Evolutionary conservation across 2,888 invertebrate genomes (phyloP).

Genomic region (Argyresthia goedartella): DNA sequence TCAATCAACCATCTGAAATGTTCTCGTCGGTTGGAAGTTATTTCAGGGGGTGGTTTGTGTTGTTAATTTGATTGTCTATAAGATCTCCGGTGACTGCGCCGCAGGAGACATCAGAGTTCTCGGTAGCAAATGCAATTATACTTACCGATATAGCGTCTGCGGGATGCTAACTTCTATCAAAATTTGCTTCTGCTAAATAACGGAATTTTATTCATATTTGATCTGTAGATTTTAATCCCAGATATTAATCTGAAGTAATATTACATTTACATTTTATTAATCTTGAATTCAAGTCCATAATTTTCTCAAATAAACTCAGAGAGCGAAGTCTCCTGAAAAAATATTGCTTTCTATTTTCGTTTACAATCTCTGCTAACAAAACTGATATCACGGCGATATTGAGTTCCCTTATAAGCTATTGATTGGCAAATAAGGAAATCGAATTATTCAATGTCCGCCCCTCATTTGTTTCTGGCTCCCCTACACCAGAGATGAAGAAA

Average conservation of each 20-base stretch:
- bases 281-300: neutral
- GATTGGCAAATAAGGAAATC: constrained; percentile 72
- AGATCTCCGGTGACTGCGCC: constrained; percentile 51
- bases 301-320: neutral
- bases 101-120: constrained; percentile 60
- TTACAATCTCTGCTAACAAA: neutral
- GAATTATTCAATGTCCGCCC: constrained; percentile 71
- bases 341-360: neutral
- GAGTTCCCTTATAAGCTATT: constrained; percentile 59
- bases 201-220: constrained; percentile 15
- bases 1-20: constrained; percentile 49
- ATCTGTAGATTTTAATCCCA: neutral
- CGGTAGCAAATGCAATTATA: constrained; percentile 67
- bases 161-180: constrained; percentile 34
- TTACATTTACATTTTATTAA: no score
- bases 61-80: constrained; percentile 64
- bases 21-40: constrained; percentile 57
- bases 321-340: neutral
- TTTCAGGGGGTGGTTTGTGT: constrained; percentile 59
- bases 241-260: neutral
- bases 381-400: constrained; percentile 4
- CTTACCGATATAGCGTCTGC: constrained; percentile 65
- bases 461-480: constrained; percentile 66
- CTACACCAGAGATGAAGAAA: constrained; percentile 65
- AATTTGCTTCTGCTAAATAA: constrained; percentile 49